Percentiles rank a stretch among this genome's conserved stretches.
Evolutionary conservation across 2,113 vertebrate species (phyloP).

Genomic region (Mastomys natalensis): DNA sequence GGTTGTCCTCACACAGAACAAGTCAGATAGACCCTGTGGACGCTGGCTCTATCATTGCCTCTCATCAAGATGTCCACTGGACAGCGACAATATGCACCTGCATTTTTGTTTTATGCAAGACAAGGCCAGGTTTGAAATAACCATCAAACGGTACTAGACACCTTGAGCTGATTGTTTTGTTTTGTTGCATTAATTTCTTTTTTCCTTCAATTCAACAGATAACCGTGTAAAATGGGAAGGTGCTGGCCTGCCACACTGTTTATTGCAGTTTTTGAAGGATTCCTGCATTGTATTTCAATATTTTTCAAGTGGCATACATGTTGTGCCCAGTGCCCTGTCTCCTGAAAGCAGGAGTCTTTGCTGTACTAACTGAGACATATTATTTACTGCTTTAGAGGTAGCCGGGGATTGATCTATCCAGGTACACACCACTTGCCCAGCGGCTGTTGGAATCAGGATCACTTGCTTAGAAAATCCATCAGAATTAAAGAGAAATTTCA

Average conservation of each 20-base stretch:
- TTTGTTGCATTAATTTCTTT: conserved; percentile 9
- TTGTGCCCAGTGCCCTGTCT: conserved; percentile 2
- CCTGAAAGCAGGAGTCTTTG: conserved; percentile 57
- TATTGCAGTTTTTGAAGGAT: conserved; percentile 57
- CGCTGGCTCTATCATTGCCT: not conserved
- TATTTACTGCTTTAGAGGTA: conserved; percentile 63
- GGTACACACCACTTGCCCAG: conserved; percentile 51
- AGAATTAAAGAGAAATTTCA: conserved; percentile 80
- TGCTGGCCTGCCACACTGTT: not conserved
- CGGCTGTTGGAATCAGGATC: conserved; percentile 76
- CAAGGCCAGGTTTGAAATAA: not conserved
- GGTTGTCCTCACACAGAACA: not conserved
- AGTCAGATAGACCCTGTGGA: not conserved
- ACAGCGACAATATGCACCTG: not conserved
- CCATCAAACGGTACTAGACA: not conserved
- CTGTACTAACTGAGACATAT: conserved; percentile 72
- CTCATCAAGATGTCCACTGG: not conserved
- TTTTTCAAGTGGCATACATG: conserved; percentile 46
- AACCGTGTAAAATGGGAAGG: conserved; percentile 55
- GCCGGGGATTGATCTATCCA: conserved; percentile 75
- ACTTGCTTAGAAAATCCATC: conserved; percentile 80
- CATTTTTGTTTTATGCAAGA: conserved; percentile 42
- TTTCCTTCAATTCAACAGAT: conserved; percentile 38
- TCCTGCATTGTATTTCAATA: conserved; percentile 62
- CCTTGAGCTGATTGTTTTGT: not conserved